Base-by-base conservation (phyloP, 2,797 vertebrate species). In the Falco concolor region DNA sequence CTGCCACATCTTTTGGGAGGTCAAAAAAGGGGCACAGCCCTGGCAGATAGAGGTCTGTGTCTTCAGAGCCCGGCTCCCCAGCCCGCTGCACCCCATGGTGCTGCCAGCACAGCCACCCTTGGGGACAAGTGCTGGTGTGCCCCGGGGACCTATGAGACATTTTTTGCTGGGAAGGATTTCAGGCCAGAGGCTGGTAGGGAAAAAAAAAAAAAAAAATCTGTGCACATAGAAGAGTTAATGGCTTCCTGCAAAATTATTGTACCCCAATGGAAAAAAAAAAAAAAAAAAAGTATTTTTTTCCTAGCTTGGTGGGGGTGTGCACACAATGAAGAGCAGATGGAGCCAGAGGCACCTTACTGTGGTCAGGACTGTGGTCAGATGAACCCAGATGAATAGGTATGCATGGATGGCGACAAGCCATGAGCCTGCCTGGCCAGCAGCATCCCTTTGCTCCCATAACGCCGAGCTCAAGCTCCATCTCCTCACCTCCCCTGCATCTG, bases 401-500 rank as follows among this genome's bases (percentile, higher is more conserved):
- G 8, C 13, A 19, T 2, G 12, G 45, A 30, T 20, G 13, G 32
- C 45, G 70, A 49, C 45, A 60, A 65, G 17, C 23, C 45, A 36
- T 3, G 12, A 63, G 40, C 24, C 49, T 22, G 4, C 0, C 1
- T 1, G 21, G 13, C 32, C 57, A 83, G n/a, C 36, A 68, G 28
- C 1, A 1, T 44, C 65, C 50, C 47, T 32, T 44, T 60, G 20
- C 49, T 82, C 13, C 49, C 14, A 0, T 10, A 53, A 53, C 38
- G 50, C 12, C 1, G 1, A 49, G 22, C 19, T 60, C 25, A 36
- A 4, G 9, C 47, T 69, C 28, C 4, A 2, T 30, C 17, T 49
- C 28, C 50, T 82, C 25, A 36, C 2, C 12, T 68, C n/a, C 19
- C 6, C 23, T 0, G 1, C 7, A 3, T 50, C 53, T 1, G 0